These are phyloP conservation scores for Numenius arquata DNA, from an alignment of 2,113 vertebrate species.

Conservation along the genomic window DNA sequence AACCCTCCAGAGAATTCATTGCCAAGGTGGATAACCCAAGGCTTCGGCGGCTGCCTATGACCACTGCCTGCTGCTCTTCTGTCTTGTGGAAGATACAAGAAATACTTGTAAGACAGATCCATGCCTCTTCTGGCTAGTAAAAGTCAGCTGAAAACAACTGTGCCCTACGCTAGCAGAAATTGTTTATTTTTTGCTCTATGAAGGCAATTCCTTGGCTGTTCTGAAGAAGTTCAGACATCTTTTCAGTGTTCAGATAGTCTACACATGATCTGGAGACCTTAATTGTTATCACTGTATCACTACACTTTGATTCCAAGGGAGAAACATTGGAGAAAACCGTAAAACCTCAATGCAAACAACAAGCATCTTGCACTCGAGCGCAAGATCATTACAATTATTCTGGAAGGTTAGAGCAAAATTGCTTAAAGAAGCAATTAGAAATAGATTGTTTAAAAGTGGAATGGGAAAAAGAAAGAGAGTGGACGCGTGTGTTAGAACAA, in stretches of 20 bases:
- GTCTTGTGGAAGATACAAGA: background rate
- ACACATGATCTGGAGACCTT: too few species aligned
- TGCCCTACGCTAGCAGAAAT: background rate
- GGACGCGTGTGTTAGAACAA: background rate
- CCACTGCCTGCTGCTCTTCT: background rate
- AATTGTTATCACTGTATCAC: too few species aligned
- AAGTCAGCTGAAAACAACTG: background rate
- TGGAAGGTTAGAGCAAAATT: too few species aligned
- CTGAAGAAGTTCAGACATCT: too few species aligned
- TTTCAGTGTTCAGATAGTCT: too few species aligned
- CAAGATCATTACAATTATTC: background rate
- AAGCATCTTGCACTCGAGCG: background rate
- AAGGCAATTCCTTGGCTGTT: too few species aligned
- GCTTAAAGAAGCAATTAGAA: background rate
- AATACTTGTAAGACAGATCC: background rate
- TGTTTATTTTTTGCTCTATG: background rate
- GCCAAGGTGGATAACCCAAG: background rate
- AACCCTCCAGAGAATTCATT: background rate
- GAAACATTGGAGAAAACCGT: background rate
- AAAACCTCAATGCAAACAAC: background rate
- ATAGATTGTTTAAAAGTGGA: background rate
- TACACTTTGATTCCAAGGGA: background rate
- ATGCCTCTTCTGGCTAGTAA: background rate
- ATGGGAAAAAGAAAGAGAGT: background rate
- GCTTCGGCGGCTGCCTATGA: background rate